These are phyloP conservation scores for Romanogobio albipinnatus DNA, from an alignment of 2,113 vertebrate species.

Conservation along the genomic window DNA sequence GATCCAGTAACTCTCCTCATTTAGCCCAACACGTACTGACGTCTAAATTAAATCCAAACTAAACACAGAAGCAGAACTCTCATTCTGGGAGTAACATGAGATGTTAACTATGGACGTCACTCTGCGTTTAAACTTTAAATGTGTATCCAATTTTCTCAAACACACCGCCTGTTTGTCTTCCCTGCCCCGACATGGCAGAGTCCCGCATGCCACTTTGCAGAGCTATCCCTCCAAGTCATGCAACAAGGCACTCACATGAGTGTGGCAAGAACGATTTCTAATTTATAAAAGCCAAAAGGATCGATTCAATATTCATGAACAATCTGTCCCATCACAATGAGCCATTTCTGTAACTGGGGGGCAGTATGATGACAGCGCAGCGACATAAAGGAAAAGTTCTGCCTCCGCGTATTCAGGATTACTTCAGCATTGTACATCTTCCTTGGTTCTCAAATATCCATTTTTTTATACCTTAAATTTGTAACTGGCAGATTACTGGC, in stretches of 20 bases:
- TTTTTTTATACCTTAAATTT: conserved; percentile 7
- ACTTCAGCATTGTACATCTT: neutral
- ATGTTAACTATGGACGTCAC: conserved; percentile 58
- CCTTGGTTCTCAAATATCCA: neutral
- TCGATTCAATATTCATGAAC: conserved; percentile 82
- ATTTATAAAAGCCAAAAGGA: conserved; percentile 85
- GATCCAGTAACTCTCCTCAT: neutral
- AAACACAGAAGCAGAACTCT: neutral
- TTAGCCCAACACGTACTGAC: neutral
- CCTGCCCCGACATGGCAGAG: conserved; percentile 69
- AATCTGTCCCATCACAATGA: conserved; percentile 79
- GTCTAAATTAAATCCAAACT: conserved; percentile 4
- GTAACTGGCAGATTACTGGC: neutral
- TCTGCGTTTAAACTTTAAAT: conserved; percentile 63
- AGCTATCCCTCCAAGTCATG: conserved; percentile 71
- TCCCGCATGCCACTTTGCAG: conserved; percentile 66
- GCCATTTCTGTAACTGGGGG: conserved; percentile 75
- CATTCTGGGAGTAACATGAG: conserved; percentile 11
- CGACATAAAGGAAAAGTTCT: conserved; percentile 70
- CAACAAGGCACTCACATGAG: conserved; percentile 58
- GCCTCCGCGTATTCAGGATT: conserved; percentile 60
- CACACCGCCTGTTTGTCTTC: conserved; percentile 74
- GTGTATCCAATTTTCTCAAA: conserved; percentile 69
- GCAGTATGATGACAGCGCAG: conserved; percentile 68
- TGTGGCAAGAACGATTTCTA: conserved; percentile 76